phyloP scores from a whole-genome alignment of 2,113 vertebrate genomes.

The Petromus typicus region DNA sequence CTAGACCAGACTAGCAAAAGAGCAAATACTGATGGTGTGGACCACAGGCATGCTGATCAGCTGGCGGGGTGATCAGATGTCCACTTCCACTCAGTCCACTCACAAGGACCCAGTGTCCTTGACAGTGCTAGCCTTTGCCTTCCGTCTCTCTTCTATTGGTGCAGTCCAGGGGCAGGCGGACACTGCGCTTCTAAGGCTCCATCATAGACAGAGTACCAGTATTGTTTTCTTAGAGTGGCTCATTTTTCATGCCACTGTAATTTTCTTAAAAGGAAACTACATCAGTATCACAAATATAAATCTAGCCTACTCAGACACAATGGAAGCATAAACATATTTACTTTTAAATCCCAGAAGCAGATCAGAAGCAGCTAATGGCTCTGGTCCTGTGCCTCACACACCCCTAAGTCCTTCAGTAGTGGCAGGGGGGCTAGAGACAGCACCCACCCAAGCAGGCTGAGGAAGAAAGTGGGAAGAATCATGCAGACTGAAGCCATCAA shows the following conservation, averaged over 20 bases:
- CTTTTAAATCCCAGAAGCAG: neutral
- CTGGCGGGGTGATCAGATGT: neutral
- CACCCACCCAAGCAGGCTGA: no score
- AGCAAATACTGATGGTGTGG: neutral
- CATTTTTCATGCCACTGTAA: neutral
- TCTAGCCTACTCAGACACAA: neutral
- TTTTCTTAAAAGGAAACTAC: neutral
- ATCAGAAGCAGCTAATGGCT: neutral
- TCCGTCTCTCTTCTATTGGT: neutral
- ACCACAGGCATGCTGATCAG: no score
- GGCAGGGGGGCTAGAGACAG: neutral
- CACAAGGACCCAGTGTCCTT: neutral
- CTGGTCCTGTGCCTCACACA: neutral
- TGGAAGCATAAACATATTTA: neutral
- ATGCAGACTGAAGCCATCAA: neutral
- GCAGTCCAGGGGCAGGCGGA: neutral
- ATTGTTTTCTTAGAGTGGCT: neutral
- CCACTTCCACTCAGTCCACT: neutral
- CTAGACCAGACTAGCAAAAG: neutral
- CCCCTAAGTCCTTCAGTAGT: neutral
- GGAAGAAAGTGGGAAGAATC: neutral
- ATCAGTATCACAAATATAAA: neutral
- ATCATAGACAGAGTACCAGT: neutral
- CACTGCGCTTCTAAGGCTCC: neutral
- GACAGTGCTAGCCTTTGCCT: neutral